Evolutionary conservation across 2,113 vertebrate genomes (phyloP).

Genomic region (Delphinus delphis): DNA sequence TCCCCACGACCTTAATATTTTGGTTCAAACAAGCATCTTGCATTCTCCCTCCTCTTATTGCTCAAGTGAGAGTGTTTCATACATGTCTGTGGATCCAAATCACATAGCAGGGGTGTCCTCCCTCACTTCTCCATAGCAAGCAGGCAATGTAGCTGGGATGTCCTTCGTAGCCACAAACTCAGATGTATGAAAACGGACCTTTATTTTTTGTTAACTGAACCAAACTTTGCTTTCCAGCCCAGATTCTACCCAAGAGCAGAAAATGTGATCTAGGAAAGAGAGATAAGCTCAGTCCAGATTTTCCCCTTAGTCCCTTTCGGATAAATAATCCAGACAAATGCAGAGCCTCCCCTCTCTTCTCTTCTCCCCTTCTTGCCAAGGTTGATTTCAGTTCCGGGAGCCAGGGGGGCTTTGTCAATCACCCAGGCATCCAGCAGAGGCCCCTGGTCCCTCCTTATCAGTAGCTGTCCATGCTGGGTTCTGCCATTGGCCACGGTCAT

Average conservation of each 20-base stretch:
- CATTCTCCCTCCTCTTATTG: neutral
- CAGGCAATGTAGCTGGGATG: fast-evolving
- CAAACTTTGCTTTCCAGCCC: neutral
- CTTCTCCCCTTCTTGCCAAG: neutral
- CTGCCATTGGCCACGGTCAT: neutral
- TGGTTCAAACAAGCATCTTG: neutral
- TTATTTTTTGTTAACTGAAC: neutral
- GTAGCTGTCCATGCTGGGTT: neutral
- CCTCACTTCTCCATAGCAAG: too few species aligned
- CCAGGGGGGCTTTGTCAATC: neutral
- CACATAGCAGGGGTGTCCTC: fast-evolving
- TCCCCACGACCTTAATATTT: neutral
- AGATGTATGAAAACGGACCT: too few species aligned
- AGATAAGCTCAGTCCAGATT: neutral
- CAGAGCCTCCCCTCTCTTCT: neutral
- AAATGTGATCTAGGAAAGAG: neutral
- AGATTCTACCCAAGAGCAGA: neutral
- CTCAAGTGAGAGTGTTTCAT: neutral
- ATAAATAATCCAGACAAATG: neutral
- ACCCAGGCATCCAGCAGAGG: neutral
- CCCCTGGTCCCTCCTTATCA: neutral
- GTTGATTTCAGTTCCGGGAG: neutral
- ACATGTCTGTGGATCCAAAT: fast-evolving
- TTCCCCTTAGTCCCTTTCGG: neutral
- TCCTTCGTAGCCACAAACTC: neutral